These are phyloP conservation scores for Crioceris asparagi DNA, from an alignment of 2,888 invertebrate species.

Conservation along the genomic window DNA sequence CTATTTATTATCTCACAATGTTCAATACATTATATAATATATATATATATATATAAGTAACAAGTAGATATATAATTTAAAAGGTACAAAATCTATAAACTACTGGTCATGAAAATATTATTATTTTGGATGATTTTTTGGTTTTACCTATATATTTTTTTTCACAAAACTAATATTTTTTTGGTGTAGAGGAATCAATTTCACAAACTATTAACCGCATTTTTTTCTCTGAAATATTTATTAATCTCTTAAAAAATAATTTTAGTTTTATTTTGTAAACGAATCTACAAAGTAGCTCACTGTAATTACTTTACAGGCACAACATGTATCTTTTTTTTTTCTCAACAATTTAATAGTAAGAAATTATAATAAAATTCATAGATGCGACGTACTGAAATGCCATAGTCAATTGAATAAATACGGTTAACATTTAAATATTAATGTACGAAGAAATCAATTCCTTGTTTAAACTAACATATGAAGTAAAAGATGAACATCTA, in stretches of 20 bases:
- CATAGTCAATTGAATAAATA: too few relatives aligned
- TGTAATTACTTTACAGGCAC: constrained; percentile 33
- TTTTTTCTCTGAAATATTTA: constrained; percentile 11
- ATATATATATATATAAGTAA: too few relatives aligned
- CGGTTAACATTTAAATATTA: too few relatives aligned
- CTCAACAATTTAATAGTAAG: too few relatives aligned
- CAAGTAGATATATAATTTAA: constrained; percentile 24
- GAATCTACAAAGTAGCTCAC: constrained; percentile 21
- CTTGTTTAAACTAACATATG: too few relatives aligned
- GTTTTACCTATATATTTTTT: constrained; percentile 3
- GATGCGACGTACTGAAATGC: too few relatives aligned
- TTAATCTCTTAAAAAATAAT: constrained; percentile 21
- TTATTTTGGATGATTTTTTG: constrained; percentile 1
- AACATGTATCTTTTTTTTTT: constrained; percentile 25
- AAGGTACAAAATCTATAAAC: constrained; percentile 35
- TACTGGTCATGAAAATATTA: constrained; percentile 37
- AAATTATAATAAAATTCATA: too few relatives aligned
- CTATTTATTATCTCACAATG: constrained; percentile 1
- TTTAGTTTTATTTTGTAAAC: constrained; percentile 14
- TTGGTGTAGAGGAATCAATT: constrained; percentile 14
- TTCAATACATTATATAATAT: too few relatives aligned
- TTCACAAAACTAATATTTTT: constrained; percentile 16
- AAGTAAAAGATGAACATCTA: too few relatives aligned
- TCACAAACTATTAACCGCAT: constrained; percentile 12
- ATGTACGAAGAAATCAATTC: too few relatives aligned